These are phyloP conservation scores for Tetragonula clypearis DNA, from an alignment of 1,140 invertebrate genomes.

Conservation along the genomic window DNA sequence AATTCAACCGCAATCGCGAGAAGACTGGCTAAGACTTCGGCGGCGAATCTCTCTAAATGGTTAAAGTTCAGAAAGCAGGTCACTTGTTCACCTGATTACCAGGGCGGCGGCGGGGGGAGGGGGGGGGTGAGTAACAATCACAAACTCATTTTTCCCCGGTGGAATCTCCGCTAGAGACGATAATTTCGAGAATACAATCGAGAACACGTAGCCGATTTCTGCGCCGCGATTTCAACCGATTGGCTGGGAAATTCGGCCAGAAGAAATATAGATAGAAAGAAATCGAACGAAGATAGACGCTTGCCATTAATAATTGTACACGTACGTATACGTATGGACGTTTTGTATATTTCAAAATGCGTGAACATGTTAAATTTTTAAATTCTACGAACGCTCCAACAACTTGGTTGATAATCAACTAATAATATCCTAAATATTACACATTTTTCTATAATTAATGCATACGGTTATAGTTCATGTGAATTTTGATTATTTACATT, in stretches of 20 bases:
- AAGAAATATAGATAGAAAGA: not conserved
- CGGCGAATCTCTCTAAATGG: not conserved
- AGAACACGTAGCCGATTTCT: not conserved
- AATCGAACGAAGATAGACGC: not conserved
- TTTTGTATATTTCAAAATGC: too few relatives aligned
- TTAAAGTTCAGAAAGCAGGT: constrained; percentile 6
- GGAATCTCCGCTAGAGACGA: not conserved
- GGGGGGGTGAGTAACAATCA: not conserved
- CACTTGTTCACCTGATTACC: not conserved
- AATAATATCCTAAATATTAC: too few relatives aligned
- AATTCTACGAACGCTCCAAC: too few relatives aligned
- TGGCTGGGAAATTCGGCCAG: not conserved
- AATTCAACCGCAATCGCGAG: not conserved
- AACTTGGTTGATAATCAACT: too few relatives aligned
- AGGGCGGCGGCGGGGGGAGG: too few relatives aligned
- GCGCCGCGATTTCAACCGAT: not conserved
- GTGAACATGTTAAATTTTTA: too few relatives aligned
- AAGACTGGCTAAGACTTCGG: not conserved
- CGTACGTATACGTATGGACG: too few relatives aligned
- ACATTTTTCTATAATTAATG: too few relatives aligned
- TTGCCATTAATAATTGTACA: too few relatives aligned
- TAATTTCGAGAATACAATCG: not conserved
- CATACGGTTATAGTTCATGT: too few relatives aligned
- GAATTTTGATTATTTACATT: too few relatives aligned
- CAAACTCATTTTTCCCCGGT: not conserved